Evolutionary conservation across 2,113 vertebrate species (phyloP).

Genomic region (Platichthys stellatus): DNA sequence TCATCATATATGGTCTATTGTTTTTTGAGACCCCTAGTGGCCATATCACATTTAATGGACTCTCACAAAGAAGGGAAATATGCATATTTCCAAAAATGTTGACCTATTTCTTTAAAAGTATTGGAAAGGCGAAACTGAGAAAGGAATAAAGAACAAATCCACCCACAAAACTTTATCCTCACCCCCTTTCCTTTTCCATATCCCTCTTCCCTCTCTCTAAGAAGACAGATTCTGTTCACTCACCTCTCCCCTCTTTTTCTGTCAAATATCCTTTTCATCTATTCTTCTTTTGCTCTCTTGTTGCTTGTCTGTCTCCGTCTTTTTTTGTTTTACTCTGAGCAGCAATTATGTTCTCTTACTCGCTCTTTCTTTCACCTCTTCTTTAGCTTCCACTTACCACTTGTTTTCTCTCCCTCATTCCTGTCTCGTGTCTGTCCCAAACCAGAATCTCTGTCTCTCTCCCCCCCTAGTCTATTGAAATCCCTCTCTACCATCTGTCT

Average conservation of each 20-base stretch:
- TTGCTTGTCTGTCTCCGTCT: background rate
- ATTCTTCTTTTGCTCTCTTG: conserved; percentile 14
- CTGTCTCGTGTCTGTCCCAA: conserved; percentile 2
- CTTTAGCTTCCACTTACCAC: conserved; percentile 2
- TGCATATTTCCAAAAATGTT: background rate
- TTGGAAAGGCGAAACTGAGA: background rate
- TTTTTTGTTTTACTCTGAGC: background rate
- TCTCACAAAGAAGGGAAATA: background rate
- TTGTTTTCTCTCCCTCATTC: background rate
- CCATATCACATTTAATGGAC: no score
- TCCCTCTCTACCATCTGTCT: conserved; percentile 73
- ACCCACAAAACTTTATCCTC: background rate
- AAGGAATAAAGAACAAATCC: background rate
- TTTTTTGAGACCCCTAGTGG: no score
- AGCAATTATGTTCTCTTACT: background rate
- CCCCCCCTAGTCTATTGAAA: conserved; percentile 55
- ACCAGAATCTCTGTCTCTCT: conserved; percentile 9
- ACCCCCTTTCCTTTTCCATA: background rate
- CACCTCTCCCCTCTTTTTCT: conserved; percentile 30
- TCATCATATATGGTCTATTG: no score
- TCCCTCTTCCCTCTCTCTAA: conserved; percentile 18
- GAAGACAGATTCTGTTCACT: conserved; percentile 45
- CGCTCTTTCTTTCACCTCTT: background rate
- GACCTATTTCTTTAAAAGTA: background rate
- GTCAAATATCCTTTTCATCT: conserved; percentile 10